A percentile compares a stretch with the other conserved stretches of the same genome.
phyloP scores from a whole-genome alignment of 2,888 invertebrate species.

The Cenopis cana region DNA sequence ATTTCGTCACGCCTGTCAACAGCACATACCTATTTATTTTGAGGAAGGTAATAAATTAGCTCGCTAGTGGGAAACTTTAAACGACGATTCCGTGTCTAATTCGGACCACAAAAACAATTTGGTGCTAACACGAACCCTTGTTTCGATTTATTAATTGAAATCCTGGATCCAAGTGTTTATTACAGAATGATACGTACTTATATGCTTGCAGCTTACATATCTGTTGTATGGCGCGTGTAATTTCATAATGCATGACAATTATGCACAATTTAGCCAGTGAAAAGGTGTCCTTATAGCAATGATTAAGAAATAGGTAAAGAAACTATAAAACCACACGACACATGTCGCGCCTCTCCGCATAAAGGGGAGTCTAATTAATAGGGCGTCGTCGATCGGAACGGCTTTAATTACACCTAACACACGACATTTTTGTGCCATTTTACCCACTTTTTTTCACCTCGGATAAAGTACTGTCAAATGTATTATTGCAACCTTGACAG shows the following conservation, averaged over 20 bases:
- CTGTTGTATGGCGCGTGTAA: conserved; percentile 10
- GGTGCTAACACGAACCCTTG: conserved; percentile 46
- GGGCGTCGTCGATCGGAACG: conserved; percentile 67
- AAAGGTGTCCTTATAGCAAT: conserved; percentile 49
- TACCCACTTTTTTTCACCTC: conserved; percentile 51
- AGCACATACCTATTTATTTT: conserved; percentile 70
- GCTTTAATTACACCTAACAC: conserved; percentile 68
- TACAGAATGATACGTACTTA: not conserved
- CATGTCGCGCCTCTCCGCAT: conserved; percentile 62
- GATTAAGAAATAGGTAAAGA: conserved; percentile 51
- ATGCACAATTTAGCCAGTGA: conserved; percentile 45
- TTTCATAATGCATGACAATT: conserved; percentile 33
- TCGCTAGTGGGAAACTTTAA: conserved; percentile 59
- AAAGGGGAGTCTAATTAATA: conserved; percentile 66
- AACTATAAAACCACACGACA: conserved; percentile 60
- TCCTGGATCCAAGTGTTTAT: conserved; percentile 12
- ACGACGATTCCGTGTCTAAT: conserved; percentile 45
- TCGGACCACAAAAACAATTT: conserved; percentile 40
- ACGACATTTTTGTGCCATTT: conserved; percentile 57
- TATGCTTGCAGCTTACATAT: conserved; percentile 5
- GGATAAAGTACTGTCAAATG: no score
- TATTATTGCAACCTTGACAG: no score
- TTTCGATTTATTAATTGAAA: conserved; percentile 45
- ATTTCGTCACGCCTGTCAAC: conserved; percentile 76
- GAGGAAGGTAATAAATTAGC: conserved; percentile 69